Conservation (phyloP, 1,140 invertebrate species). For the Dendroctonus valens region DNA sequence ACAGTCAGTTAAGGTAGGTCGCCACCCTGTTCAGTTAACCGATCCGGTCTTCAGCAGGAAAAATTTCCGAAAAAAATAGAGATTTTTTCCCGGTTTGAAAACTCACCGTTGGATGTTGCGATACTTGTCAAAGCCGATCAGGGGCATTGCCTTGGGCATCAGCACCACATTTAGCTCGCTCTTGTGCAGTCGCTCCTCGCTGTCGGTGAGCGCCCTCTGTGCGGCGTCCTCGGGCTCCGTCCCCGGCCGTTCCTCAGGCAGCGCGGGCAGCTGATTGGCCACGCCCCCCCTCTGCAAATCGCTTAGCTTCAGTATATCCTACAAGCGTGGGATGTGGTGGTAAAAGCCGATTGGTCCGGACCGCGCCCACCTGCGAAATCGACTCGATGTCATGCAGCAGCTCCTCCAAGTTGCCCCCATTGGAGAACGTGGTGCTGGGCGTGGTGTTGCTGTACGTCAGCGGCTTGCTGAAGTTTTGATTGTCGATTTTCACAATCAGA, state of each 20-base stretch:
- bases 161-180: slow-evolving; percentile 48
- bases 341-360: background rate
- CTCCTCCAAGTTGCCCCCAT: slow-evolving; percentile 53
- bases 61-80: no score
- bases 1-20: no score
- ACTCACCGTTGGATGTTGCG: slow-evolving; percentile 45
- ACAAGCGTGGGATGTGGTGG: background rate
- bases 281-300: slow-evolving; percentile 36
- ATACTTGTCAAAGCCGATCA: slow-evolving; percentile 49
- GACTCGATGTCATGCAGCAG: slow-evolving; percentile 55
- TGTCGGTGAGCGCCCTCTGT: background rate
- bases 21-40: no score
- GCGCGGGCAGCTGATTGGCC: slow-evolving; percentile 14
- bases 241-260: slow-evolving; percentile 8
- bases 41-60: no score
- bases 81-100: no score
- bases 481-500: slow-evolving; percentile 48
- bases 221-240: no score
- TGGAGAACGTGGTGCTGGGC: slow-evolving; percentile 47
- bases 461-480: slow-evolving; percentile 38
- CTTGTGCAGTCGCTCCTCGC: slow-evolving; percentile 36
- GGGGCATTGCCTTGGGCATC: slow-evolving; percentile 49
- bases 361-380: slow-evolving; percentile 49
- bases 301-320: slow-evolving; percentile 41
- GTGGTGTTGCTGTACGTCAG: slow-evolving; percentile 33